A percentile compares a stretch with the other conserved stretches of the same genome.
These are phyloP conservation scores for Phrynocephalus guinanensis DNA, from an alignment of 2,797 vertebrate genomes.

Conservation along the genomic window DNA sequence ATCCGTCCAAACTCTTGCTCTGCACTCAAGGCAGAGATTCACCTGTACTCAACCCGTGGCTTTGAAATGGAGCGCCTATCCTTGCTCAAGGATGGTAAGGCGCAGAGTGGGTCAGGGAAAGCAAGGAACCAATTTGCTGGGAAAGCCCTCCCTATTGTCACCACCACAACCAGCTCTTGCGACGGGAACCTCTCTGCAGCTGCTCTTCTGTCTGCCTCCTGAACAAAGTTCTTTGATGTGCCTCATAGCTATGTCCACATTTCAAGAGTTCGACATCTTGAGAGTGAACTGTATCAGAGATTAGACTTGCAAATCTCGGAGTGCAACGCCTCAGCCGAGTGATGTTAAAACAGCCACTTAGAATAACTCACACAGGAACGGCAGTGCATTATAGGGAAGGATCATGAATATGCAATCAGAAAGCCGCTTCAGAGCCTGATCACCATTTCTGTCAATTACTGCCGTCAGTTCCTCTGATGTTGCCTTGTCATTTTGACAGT, in stretches of 20 bases:
- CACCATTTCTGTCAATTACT: conserved; percentile 77
- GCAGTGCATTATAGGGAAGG: conserved; percentile 67
- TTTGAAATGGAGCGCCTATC: not conserved
- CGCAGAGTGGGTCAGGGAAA: not conserved
- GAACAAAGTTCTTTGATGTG: fast-evolving
- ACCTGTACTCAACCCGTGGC: not conserved
- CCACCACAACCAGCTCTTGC: fast-evolving
- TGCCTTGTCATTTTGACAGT: conserved; percentile 78
- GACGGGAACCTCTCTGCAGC: fast-evolving
- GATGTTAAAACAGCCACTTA: conserved; percentile 74
- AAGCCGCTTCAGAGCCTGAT: conserved; percentile 75
- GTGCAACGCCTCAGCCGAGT: conserved; percentile 73
- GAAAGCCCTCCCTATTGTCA: not conserved
- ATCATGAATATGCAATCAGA: conserved; percentile 84
- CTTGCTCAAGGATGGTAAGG: not conserved
- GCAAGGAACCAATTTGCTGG: fast-evolving
- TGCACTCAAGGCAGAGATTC: no score
- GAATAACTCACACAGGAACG: conserved; percentile 74
- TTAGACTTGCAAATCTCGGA: conserved; percentile 76
- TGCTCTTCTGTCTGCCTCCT: not conserved
- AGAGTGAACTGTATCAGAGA: conserved; percentile 64
- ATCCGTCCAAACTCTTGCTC: not conserved
- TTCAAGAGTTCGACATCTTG: conserved; percentile 47
- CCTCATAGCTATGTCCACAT: not conserved
- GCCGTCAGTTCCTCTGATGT: conserved; percentile 72